Percentiles rank a stretch among this genome's conserved stretches.
These are phyloP conservation scores for Acheta domesticus DNA, from an alignment of 2,888 invertebrate species.

Conservation along the genomic window DNA sequence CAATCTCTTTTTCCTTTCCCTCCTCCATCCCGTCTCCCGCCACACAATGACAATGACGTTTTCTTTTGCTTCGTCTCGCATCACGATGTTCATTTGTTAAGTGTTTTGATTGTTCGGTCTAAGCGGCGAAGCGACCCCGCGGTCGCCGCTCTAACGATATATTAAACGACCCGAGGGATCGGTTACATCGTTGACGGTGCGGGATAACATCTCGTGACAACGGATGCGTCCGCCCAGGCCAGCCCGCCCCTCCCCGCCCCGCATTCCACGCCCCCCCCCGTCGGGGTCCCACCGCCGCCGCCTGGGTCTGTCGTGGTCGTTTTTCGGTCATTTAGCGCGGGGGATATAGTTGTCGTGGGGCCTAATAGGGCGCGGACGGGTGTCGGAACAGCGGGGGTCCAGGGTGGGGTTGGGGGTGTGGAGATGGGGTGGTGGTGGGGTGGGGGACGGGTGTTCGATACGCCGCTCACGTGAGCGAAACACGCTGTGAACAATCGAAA, in stretches of 20 bases:
- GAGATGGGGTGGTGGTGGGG: no score
- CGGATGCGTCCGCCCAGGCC: constrained; percentile 20
- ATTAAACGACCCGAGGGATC: constrained; percentile 24
- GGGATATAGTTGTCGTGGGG: background rate
- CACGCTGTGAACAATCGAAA: no score
- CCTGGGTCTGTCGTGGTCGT: no score
- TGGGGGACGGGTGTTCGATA: no score
- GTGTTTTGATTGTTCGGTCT: constrained; percentile 29
- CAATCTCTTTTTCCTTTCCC: background rate
- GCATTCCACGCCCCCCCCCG: background rate
- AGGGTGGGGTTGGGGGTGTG: no score
- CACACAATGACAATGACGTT: constrained; percentile 30
- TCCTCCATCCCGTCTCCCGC: background rate
- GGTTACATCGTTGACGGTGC: constrained; percentile 29
- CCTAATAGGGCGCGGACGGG: background rate
- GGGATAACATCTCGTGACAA: constrained; percentile 28
- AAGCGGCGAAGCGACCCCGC: background rate
- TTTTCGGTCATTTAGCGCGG: background rate
- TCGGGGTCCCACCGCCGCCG: background rate
- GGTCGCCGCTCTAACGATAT: background rate
- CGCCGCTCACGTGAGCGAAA: no score
- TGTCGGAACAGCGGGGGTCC: no score
- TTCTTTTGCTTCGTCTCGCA: constrained; percentile 30
- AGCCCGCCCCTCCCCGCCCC: background rate
- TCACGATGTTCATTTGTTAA: constrained; percentile 33